These are phyloP conservation scores for Ornithoptera priamus DNA, from an alignment of 2,888 invertebrate species.

Conservation along the genomic window DNA sequence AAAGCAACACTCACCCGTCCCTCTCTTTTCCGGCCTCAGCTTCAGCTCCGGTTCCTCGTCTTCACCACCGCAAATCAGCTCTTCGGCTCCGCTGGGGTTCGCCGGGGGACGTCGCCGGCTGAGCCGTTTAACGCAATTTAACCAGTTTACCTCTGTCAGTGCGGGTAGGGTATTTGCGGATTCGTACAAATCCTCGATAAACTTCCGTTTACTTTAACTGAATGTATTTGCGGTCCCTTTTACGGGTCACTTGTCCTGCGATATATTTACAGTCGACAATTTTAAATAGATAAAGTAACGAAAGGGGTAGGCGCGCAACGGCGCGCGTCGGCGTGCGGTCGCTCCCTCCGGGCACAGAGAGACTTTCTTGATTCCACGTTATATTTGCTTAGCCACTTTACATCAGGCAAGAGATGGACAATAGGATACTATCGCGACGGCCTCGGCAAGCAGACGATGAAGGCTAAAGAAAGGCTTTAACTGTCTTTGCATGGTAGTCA, in stretches of 20 bases:
- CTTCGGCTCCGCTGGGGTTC: neutral
- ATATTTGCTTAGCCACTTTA: too few species aligned
- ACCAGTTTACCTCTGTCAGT: conserved; percentile 27
- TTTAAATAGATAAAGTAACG: too few species aligned
- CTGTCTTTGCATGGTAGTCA: too few species aligned
- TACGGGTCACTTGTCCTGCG: neutral
- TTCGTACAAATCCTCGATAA: conserved; percentile 3
- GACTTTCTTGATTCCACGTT: too few species aligned
- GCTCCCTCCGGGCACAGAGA: too few species aligned
- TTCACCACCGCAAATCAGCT: neutral
- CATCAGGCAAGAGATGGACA: too few species aligned
- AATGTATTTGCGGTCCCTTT: conserved; percentile 1
- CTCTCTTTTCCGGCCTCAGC: neutral
- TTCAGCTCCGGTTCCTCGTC: neutral
- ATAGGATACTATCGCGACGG: too few species aligned
- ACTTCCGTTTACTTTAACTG: conserved; percentile 9
- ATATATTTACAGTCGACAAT: too few species aligned
- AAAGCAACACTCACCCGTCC: neutral
- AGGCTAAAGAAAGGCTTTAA: too few species aligned
- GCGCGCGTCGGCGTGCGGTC: too few species aligned
- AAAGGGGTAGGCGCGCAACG: too few species aligned
- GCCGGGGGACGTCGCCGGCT: conserved; percentile 1
- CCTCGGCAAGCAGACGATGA: too few species aligned
- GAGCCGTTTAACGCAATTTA: conserved; percentile 4
- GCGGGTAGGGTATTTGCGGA: conserved; percentile 4